Evolutionary conservation across 2,888 invertebrate species (phyloP).

Genomic region (Dione juno): DNA sequence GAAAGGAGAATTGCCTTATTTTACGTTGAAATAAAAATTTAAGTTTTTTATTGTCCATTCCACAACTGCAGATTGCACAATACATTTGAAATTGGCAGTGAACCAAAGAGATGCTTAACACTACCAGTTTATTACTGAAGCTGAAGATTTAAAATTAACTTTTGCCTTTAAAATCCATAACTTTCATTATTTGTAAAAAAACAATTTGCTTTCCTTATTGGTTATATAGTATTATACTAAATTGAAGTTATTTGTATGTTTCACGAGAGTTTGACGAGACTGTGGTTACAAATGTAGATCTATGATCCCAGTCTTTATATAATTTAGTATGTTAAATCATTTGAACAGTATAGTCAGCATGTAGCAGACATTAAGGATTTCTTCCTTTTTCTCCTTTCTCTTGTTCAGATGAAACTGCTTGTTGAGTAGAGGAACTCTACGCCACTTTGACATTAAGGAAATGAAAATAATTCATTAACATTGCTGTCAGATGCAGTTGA

Average conservation of each 20-base stretch:
- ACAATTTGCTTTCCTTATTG: constrained; percentile 12
- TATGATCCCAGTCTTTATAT: too few relatives aligned
- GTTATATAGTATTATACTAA: neutral
- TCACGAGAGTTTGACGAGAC: neutral
- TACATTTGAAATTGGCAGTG: constrained; percentile 28
- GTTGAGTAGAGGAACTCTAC: too few relatives aligned
- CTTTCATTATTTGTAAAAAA: constrained; percentile 27
- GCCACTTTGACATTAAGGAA: too few relatives aligned
- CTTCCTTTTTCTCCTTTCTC: too few relatives aligned
- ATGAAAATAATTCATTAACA: too few relatives aligned
- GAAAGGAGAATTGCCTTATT: constrained; percentile 17
- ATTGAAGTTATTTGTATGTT: neutral
- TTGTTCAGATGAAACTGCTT: too few relatives aligned
- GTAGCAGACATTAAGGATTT: too few relatives aligned
- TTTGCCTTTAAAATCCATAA: constrained; percentile 4
- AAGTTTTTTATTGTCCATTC: constrained; percentile 30
- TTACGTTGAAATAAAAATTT: constrained; percentile 28
- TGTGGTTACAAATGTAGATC: too few relatives aligned
- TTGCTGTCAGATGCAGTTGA: too few relatives aligned
- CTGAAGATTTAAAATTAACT: constrained; percentile 12
- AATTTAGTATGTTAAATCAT: too few relatives aligned
- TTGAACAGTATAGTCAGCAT: too few relatives aligned
- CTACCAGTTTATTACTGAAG: constrained; percentile 14
- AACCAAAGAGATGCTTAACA: constrained; percentile 20
- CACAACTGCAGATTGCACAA: constrained; percentile 29